Percentiles rank a stretch among this genome's conserved stretches.
phyloP scores from a whole-genome alignment of 1,140 invertebrate genomes.

The Limonius californicus region DNA sequence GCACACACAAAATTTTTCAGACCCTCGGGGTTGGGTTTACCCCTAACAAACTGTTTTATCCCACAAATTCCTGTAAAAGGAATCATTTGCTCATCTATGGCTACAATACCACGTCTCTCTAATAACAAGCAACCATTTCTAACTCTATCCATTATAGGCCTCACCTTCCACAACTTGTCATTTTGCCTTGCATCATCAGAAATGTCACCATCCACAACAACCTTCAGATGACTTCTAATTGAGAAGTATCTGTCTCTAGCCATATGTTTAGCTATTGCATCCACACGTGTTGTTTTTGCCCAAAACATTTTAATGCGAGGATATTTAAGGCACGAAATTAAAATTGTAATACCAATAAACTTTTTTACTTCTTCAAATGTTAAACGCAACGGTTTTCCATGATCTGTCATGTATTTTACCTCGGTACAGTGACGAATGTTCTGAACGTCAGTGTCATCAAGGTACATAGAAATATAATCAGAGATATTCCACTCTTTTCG shows the following conservation, averaged over 20 bases:
- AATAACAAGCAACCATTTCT: conserved; percentile 19
- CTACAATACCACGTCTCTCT: conserved; percentile 14
- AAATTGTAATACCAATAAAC: conserved; percentile 23
- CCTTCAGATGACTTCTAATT: conserved; percentile 17
- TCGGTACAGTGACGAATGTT: conserved; percentile 27
- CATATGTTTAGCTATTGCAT: conserved; percentile 13
- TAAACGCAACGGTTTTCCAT: conserved; percentile 21
- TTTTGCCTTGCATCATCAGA: background rate
- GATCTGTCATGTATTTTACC: conserved; percentile 21
- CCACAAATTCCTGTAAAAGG: conserved; percentile 20
- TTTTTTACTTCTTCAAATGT: conserved; percentile 21
- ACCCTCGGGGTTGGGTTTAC: conserved; percentile 29
- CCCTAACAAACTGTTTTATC: conserved; percentile 15
- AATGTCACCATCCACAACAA: background rate
- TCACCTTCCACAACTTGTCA: background rate
- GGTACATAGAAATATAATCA: conserved; percentile 20
- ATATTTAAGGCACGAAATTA: conserved; percentile 28
- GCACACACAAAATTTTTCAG: conserved; percentile 37
- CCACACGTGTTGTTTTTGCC: conserved; percentile 12
- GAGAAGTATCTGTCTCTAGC: conserved; percentile 23
- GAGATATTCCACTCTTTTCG: conserved; percentile 5
- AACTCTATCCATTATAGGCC: background rate
- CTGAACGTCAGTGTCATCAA: conserved; percentile 14
- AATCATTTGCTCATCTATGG: conserved; percentile 21
- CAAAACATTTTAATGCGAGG: conserved; percentile 25